phyloP scores from a whole-genome alignment of 2,888 invertebrate species.

The Chrysomela aeneicollis region DNA sequence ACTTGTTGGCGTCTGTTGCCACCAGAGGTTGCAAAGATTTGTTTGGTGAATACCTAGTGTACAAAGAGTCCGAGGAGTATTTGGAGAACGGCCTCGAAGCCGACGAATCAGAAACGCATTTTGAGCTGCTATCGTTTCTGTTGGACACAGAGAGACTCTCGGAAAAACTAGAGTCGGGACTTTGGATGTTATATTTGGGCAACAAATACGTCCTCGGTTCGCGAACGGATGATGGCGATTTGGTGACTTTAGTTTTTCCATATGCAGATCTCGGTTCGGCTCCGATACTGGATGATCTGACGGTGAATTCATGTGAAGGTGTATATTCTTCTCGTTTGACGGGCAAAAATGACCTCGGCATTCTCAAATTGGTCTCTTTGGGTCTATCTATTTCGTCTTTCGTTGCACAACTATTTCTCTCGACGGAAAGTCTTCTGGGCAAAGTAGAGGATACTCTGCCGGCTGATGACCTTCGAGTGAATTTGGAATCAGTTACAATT shows the following conservation, averaged over 20 bases:
- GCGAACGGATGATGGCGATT: conserved; percentile 48
- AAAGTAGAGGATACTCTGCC: conserved; percentile 55
- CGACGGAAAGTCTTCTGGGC: conserved; percentile 60
- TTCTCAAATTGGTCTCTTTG: conserved; percentile 30
- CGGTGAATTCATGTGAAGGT: conserved; percentile 45
- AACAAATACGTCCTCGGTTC: conserved; percentile 47
- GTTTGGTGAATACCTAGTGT: conserved; percentile 45
- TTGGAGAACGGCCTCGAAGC: conserved; percentile 47
- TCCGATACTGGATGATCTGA: conserved; percentile 50
- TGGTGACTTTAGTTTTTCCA: conserved; percentile 46
- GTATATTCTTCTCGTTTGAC: conserved; percentile 47
- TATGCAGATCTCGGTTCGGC: conserved; percentile 45
- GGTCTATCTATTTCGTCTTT: conserved; percentile 29
- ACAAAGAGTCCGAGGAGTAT: conserved; percentile 46
- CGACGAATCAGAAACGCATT: conserved; percentile 48
- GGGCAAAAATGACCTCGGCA: conserved; percentile 50
- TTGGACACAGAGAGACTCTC: conserved; percentile 51
- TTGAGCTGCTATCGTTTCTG: conserved; percentile 46
- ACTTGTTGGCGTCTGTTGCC: conserved; percentile 52
- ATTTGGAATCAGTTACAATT: conserved; percentile 34
- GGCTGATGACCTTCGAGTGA: conserved; percentile 40
- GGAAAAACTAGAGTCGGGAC: conserved; percentile 57
- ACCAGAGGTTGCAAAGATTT: conserved; percentile 38
- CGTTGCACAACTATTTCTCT: conserved; percentile 38
- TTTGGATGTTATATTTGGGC: conserved; percentile 43